phyloP scores from a whole-genome alignment of 2,888 invertebrate species.

The Cyclophora albipunctata region DNA sequence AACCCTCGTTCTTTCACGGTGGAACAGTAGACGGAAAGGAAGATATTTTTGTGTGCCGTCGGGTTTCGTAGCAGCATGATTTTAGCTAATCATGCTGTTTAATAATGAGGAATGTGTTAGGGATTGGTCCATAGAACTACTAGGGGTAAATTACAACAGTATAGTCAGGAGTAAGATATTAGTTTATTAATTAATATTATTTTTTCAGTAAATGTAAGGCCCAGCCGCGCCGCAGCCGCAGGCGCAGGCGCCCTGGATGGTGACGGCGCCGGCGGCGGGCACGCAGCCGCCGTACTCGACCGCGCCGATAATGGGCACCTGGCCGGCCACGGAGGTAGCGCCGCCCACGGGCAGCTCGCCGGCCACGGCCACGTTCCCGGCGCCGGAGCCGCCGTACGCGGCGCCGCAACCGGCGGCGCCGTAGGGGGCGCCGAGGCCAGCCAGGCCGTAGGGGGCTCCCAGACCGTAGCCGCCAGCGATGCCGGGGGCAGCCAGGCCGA shows the following conservation, averaged over 20 bases:
- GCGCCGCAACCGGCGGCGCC: constrained; percentile 5
- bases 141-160: too few relatives aligned
- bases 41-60: too few relatives aligned
- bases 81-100: too few relatives aligned
- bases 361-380: constrained; percentile 13
- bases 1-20: too few relatives aligned
- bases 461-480: constrained; percentile 3
- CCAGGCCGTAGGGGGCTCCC: background rate
- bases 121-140: too few relatives aligned
- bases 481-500: constrained; percentile 9
- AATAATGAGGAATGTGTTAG: too few relatives aligned
- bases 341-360: constrained; percentile 17
- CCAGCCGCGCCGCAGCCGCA: constrained; percentile 14
- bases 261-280: constrained; percentile 9
- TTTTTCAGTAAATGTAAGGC: too few relatives aligned
- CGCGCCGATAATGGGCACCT: constrained; percentile 1
- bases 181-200: too few relatives aligned
- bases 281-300: constrained; percentile 12
- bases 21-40: too few relatives aligned
- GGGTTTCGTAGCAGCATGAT: too few relatives aligned
- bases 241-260: constrained; percentile 16
- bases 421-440: constrained; percentile 15
- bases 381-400: constrained; percentile 6
- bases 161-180: too few relatives aligned
- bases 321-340: constrained; percentile 21